Evolutionary conservation across 1,140 invertebrate species (phyloP), one percentile per base, ranked within the genome.

Genomic region (Heliconius nattereri): DNA sequence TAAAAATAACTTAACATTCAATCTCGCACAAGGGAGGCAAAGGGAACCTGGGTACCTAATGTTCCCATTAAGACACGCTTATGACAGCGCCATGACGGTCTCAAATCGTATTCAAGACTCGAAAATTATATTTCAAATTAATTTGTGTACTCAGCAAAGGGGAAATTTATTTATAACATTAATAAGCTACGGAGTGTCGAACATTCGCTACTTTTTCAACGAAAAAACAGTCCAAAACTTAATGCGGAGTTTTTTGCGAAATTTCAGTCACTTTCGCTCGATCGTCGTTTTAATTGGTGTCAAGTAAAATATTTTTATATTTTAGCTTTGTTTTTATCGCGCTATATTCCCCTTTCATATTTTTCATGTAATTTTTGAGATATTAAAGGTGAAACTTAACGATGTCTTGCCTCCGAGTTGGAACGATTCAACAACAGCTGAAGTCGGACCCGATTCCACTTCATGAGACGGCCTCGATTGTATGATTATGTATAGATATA

Each of bases 121-220:
- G 9, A 66, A 66, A 78, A 60, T 78, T 73, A 60, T 23, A 49
- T 37, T 70, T 74, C 9, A 60, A 66, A 78, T 78, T 78, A 78
- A 74, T 78, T 78, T 74, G 23, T 70, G 35, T 70, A 19, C 54
- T 73, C 77, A 45, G 71, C 77, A 37, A 72, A 74, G 77, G 54
- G 52, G 16, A 78, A 74, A 49, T 11, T 74, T 78, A 57, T 78
- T 78, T 78, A 29, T 74, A 54, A 45, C 77, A n/a, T 40, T 78
- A 23, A 32, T 49, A 49, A 49, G 72, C 77, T 60, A 74, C 40
- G 29, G 52, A 78, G 19, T 45, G 37, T 52, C 37, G 54, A 45
- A 49, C 16, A 45, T 23, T 23, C 54, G 19, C 23, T 1, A 16
- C 13, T 66, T 76, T 76, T 45, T 57, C 32, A 16, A 40, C n/a